Evolutionary conservation across 1,140 invertebrate genomes (phyloP).

Genomic region (Pseudomyrmex dendroicus): DNA sequence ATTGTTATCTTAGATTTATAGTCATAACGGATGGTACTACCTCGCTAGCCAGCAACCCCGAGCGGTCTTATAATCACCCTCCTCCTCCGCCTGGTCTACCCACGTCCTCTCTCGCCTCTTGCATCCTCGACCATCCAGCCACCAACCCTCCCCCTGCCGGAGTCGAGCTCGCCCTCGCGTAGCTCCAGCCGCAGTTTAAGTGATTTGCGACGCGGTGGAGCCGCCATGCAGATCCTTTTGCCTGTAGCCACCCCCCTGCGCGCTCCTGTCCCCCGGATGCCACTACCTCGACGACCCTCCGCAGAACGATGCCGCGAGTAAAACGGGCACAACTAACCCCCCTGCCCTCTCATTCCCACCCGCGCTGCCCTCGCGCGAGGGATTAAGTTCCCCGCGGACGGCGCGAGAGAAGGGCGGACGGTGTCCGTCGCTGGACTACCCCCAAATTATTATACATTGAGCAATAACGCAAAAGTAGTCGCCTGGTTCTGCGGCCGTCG

Average conservation of each 20-base stretch:
- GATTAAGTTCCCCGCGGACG: constrained; percentile 73
- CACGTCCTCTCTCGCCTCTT: constrained; percentile 69
- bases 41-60: constrained; percentile 84
- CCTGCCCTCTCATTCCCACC: constrained; percentile 47
- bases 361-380: constrained; percentile 72
- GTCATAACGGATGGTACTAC: constrained; percentile 85
- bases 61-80: constrained; percentile 86
- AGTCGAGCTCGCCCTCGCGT: constrained; percentile 74
- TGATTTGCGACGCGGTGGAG: constrained; percentile 85
- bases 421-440: constrained; percentile 53
- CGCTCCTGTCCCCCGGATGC: constrained; percentile 19
- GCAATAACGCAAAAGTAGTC: constrained; percentile 77
- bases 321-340: constrained; percentile 75
- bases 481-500: constrained; percentile 38
- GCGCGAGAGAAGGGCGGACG: constrained; percentile 35
- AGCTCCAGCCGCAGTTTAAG: constrained; percentile 83
- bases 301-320: constrained; percentile 63
- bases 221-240: constrained; percentile 85
- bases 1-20: constrained; percentile 86
- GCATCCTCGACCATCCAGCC: constrained; percentile 71
- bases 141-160: constrained; percentile 60
- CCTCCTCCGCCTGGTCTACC: constrained; percentile 72
- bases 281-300: constrained; percentile 67
- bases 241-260: constrained; percentile 73
- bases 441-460: constrained; percentile 78